phyloP scores from a whole-genome alignment of 2,797 vertebrate species.

The Tragelaphus eurycerus region DNA sequence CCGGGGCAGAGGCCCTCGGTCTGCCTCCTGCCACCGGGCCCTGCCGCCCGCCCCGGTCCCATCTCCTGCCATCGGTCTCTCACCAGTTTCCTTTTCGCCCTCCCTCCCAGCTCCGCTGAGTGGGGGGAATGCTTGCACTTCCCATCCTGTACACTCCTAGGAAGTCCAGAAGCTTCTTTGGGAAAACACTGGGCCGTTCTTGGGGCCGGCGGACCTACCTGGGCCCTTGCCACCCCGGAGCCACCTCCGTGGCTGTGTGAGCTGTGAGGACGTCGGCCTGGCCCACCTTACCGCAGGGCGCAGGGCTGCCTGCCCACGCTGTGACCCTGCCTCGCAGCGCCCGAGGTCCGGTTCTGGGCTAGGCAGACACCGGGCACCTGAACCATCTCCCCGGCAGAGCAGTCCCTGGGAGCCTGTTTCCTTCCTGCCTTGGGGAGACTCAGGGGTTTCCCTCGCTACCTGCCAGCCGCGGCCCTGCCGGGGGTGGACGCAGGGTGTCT shows the following conservation, averaged over 20 bases:
- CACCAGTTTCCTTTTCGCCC: background rate
- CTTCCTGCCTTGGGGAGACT: background rate
- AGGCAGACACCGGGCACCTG: background rate
- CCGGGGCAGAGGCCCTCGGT: background rate
- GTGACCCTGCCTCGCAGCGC: too few species aligned
- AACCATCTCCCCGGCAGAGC: background rate
- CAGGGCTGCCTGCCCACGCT: background rate
- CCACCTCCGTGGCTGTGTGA: accelerated
- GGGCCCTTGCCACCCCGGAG: background rate
- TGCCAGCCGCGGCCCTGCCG: background rate
- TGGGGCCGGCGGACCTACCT: background rate
- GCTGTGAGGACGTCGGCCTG: accelerated
- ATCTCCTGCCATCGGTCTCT: too few species aligned
- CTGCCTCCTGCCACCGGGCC: too few species aligned
- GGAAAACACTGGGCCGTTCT: background rate
- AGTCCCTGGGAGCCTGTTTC: background rate
- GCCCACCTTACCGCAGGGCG: accelerated
- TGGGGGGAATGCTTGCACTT: too few species aligned
- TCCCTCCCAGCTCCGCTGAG: accelerated
- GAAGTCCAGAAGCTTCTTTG: background rate
- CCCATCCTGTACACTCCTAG: background rate
- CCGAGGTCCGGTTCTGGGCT: accelerated
- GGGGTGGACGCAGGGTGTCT: background rate
- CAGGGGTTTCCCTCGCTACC: too few species aligned
- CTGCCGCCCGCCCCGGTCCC: too few species aligned